These are phyloP conservation scores for Poicephalus gulielmi DNA, from an alignment of 2,113 vertebrate genomes.

Conservation along the genomic window DNA sequence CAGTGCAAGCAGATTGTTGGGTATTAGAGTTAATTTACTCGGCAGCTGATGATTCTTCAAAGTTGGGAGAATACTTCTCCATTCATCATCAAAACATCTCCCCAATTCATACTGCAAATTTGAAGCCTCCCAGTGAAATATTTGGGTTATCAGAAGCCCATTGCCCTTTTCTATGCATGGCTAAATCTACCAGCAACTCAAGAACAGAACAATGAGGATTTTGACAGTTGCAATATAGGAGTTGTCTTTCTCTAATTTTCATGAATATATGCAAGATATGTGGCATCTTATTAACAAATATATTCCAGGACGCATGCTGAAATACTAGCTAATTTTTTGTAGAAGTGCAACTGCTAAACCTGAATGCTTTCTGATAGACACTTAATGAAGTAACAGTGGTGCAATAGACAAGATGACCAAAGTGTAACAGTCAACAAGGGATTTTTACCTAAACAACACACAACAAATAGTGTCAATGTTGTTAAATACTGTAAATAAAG, in stretches of 20 bases:
- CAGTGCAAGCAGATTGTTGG: neutral
- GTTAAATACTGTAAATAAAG: neutral
- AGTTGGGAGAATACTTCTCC: neutral
- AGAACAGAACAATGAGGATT: neutral
- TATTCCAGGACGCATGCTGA: neutral
- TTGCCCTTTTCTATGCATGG: neutral
- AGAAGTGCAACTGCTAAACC: neutral
- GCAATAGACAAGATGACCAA: neutral
- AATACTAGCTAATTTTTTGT: neutral
- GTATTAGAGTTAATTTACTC: neutral
- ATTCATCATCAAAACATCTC: neutral
- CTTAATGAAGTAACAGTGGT: neutral
- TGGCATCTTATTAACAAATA: neutral
- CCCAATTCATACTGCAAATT: neutral
- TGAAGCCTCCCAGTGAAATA: neutral
- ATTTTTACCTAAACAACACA: neutral
- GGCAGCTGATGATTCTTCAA: neutral
- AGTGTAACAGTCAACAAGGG: neutral
- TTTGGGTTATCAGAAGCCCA: neutral
- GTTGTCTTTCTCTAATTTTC: neutral
- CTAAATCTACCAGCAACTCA: neutral
- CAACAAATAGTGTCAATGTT: neutral
- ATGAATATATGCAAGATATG: neutral
- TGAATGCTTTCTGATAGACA: neutral
- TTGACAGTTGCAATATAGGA: neutral